Evolutionary conservation across 1,140 invertebrate species (phyloP).

Genomic region (Diuraphis noxia): DNA sequence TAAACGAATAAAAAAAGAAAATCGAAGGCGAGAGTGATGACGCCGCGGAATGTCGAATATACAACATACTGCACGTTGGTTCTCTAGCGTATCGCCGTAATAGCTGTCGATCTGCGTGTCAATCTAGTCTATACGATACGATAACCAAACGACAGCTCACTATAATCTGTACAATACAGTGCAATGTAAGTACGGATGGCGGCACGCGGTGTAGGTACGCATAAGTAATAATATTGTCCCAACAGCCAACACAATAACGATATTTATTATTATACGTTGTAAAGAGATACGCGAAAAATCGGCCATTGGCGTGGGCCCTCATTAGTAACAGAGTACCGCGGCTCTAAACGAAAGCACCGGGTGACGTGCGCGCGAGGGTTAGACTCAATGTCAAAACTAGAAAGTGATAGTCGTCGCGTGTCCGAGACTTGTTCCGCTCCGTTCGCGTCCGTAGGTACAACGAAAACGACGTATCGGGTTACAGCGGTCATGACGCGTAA

Average conservation of each 20-base stretch:
- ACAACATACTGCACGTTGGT: background rate
- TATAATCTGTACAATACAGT: background rate
- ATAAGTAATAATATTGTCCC: background rate
- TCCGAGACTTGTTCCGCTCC: background rate
- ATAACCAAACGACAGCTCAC: background rate
- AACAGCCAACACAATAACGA: background rate
- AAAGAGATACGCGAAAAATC: background rate
- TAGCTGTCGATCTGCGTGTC: background rate
- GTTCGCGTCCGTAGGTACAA: background rate
- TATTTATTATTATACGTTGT: background rate
- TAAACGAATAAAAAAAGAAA: background rate
- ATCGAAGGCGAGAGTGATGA: background rate
- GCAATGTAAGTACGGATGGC: background rate
- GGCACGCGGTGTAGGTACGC: background rate
- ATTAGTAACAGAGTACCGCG: background rate
- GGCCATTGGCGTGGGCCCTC: background rate
- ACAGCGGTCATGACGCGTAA: background rate
- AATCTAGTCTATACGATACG: background rate
- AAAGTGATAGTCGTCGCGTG: slow-evolving; percentile 39
- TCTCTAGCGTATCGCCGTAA: background rate
- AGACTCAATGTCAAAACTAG: slow-evolving; percentile 37
- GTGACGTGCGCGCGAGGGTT: background rate
- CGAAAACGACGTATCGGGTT: background rate
- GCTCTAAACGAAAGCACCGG: background rate
- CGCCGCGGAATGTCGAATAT: background rate